phyloP scores from a whole-genome alignment of 2,113 vertebrate species.

The Thymallus thymallus region DNA sequence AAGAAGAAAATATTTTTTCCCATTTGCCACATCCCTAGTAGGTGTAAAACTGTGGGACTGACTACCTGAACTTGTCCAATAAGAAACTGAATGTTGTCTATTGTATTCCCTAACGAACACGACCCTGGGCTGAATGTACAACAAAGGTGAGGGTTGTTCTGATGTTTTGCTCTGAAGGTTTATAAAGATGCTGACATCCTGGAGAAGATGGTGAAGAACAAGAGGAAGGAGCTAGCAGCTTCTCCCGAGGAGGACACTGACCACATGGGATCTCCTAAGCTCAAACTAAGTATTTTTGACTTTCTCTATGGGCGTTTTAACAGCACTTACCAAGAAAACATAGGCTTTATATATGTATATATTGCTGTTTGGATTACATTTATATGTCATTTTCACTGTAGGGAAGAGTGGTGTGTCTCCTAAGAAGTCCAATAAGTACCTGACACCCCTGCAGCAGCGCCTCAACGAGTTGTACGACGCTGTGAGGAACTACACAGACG shows the following conservation, averaged over 20 bases:
- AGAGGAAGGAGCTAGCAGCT: slow-evolving; percentile 91
- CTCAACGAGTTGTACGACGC: slow-evolving; percentile 95
- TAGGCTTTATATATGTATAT: too few species aligned
- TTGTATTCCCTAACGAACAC: too few species aligned
- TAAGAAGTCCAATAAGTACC: slow-evolving; percentile 89
- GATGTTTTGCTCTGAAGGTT: slow-evolving; percentile 70
- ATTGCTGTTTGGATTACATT: background rate
- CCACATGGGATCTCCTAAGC: slow-evolving; percentile 90
- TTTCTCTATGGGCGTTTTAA: background rate
- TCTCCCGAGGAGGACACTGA: slow-evolving; percentile 82
- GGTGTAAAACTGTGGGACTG: too few species aligned
- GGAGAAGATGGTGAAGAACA: slow-evolving; percentile 95
- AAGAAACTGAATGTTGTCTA: too few species aligned
- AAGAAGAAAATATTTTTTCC: too few species aligned
- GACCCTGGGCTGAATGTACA: background rate
- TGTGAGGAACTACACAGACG: slow-evolving; percentile 94
- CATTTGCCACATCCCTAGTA: too few species aligned
- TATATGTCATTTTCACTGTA: slow-evolving; percentile 46
- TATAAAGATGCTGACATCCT: slow-evolving; percentile 95
- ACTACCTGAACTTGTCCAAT: too few species aligned
- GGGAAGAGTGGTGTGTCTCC: slow-evolving; percentile 91
- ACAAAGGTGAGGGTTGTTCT: background rate
- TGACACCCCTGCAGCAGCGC: slow-evolving; percentile 95
- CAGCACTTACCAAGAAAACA: too few species aligned
- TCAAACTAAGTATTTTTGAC: slow-evolving; percentile 88